These are phyloP conservation scores for Druon quercuslanigerum DNA, from an alignment of 1,140 invertebrate species.

Conservation along the genomic window DNA sequence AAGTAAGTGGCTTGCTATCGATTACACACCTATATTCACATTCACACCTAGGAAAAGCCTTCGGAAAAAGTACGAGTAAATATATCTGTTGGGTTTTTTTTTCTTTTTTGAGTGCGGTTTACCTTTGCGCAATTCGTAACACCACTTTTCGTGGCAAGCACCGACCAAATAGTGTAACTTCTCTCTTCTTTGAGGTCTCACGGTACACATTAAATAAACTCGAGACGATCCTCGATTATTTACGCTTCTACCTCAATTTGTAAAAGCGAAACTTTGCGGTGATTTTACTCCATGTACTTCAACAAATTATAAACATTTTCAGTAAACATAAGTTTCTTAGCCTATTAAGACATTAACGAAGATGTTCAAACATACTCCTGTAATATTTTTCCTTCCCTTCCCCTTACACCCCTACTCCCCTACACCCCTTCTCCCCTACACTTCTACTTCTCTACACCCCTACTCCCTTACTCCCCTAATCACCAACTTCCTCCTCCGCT, in stretches of 20 bases:
- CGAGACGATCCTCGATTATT: slow-evolving; percentile 13
- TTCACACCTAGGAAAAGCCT: not conserved
- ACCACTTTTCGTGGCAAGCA: slow-evolving; percentile 2
- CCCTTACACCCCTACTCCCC: too few species aligned
- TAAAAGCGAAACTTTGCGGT: not conserved
- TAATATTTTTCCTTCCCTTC: too few species aligned
- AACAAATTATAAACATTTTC: too few species aligned
- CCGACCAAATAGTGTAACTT: not conserved
- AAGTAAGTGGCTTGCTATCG: slow-evolving; percentile 29
- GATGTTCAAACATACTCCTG: too few species aligned
- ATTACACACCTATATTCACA: not conserved
- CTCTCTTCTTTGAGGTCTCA: slow-evolving; percentile 28
- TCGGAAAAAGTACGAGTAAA: slow-evolving; percentile 3
- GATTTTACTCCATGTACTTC: too few species aligned
- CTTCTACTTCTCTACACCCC: too few species aligned
- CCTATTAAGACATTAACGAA: too few species aligned
- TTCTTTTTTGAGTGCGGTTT: not conserved
- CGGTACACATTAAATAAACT: slow-evolving; percentile 10
- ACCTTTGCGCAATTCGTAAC: slow-evolving; percentile 14
- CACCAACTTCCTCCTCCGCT: too few species aligned
- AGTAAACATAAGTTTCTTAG: too few species aligned
- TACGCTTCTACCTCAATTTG: not conserved
- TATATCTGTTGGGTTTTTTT: slow-evolving; percentile 25
- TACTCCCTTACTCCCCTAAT: too few species aligned
- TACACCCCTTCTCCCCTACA: too few species aligned